Percentiles rank a stretch among this genome's conserved stretches.
These are phyloP conservation scores for Tokudaia tokunoshimensis DNA, from an alignment of 2,797 vertebrate species.

Conservation along the genomic window DNA sequence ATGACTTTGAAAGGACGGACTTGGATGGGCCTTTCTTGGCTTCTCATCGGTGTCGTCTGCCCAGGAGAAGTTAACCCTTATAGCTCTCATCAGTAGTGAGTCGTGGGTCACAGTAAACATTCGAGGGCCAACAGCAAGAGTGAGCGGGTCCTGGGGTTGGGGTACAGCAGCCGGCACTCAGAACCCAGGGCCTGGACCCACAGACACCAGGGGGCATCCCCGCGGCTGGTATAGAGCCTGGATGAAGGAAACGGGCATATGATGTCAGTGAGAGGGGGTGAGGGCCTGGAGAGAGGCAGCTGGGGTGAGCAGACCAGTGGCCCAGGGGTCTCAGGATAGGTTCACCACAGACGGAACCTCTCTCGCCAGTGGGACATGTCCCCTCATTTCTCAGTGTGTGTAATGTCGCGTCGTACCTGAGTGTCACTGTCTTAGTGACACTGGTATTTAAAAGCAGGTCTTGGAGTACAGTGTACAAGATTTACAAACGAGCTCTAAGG, in stretches of 20 bases:
- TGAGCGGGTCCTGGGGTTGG: background rate
- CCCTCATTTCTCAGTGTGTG: background rate
- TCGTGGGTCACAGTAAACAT: background rate
- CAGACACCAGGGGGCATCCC: too few relatives aligned
- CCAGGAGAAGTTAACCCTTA: background rate
- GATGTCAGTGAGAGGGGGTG: background rate
- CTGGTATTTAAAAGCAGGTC: background rate
- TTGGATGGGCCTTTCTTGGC: background rate
- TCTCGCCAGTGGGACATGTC: too few relatives aligned
- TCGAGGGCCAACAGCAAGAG: background rate
- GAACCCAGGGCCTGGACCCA: background rate
- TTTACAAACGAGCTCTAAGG: background rate
- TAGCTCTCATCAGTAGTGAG: background rate
- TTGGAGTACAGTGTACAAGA: background rate
- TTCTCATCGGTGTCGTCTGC: too few relatives aligned
- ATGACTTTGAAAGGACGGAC: too few relatives aligned
- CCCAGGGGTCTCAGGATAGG: background rate
- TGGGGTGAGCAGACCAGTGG: too few relatives aligned
- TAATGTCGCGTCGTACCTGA: background rate
- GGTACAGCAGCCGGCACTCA: background rate
- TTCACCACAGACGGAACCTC: background rate
- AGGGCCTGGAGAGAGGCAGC: background rate
- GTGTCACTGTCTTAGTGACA: background rate
- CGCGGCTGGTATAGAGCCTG: background rate
- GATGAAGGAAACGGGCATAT: accelerated